Conservation (phyloP, 1,140 invertebrate species). For the Drosophila asahinai region DNA sequence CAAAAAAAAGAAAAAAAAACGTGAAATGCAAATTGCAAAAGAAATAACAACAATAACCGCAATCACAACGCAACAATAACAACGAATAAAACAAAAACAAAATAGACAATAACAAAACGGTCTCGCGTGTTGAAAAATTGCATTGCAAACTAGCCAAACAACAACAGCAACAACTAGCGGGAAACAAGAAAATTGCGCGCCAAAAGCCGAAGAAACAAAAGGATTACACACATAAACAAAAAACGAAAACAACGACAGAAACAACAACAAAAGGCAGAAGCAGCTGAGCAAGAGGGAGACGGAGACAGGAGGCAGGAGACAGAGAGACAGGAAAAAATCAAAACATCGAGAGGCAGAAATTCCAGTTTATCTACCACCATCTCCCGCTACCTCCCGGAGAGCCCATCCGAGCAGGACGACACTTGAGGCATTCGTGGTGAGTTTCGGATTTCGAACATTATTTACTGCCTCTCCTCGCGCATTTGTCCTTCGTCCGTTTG, state of each 20-base stretch:
- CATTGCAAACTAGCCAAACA: constrained; percentile 31
- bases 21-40: constrained; percentile 73
- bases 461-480: constrained; percentile 20
- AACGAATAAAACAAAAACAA: constrained; percentile 15
- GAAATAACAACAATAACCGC: constrained; percentile 44
- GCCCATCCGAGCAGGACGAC: constrained; percentile 21
- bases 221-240: constrained; percentile 69
- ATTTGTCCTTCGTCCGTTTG: constrained; percentile 17
- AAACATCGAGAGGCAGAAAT: constrained; percentile 56
- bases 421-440: constrained; percentile 44
- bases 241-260: background rate
- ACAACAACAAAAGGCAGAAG: constrained; percentile 24
- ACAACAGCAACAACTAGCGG: constrained; percentile 28
- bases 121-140: constrained; percentile 66
- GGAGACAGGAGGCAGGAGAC: background rate
- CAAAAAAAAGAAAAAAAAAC: constrained; percentile 38
- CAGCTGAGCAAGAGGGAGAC: constrained; percentile 28
- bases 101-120: constrained; percentile 49
- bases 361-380: constrained; percentile 36
- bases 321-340: constrained; percentile 36
- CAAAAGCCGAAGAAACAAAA: constrained; percentile 71
- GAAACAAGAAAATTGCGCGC: constrained; percentile 67
- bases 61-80: constrained; percentile 46
- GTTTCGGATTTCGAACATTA: constrained; percentile 19
- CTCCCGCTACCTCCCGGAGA: background rate